Conservation (phyloP, 2,888 invertebrate genomes). For the Pammene fasciana region DNA sequence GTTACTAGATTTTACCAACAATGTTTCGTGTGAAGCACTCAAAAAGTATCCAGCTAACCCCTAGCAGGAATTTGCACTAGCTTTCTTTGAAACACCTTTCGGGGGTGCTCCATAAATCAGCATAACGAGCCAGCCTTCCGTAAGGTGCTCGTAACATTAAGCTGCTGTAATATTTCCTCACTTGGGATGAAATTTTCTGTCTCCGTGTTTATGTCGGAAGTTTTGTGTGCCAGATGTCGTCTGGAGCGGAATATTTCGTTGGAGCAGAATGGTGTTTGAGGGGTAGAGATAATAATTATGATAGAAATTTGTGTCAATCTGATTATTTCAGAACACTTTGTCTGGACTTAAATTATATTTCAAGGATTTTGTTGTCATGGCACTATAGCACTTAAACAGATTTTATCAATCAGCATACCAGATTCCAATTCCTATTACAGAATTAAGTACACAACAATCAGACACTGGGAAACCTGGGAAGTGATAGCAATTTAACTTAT, state of each 20-base stretch:
- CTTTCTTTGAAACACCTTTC: conserved; percentile 67
- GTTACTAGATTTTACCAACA: conserved; percentile 23
- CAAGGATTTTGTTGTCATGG: no score
- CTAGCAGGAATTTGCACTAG: conserved; percentile 66
- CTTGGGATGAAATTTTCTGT: conserved; percentile 80
- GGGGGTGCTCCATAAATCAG: conserved; percentile 77
- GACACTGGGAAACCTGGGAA: no score
- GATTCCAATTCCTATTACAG: no score
- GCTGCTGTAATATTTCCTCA: conserved; percentile 81
- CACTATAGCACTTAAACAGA: no score
- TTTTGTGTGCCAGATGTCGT: conserved; percentile 68
- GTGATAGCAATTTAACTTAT: no score
- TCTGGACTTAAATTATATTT: no score
- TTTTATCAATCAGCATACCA: no score
- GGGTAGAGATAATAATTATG: not conserved
- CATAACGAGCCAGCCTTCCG: conserved; percentile 78
- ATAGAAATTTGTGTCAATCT: no score
- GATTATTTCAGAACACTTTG: no score
- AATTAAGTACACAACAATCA: no score
- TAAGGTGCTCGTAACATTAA: conserved; percentile 78
- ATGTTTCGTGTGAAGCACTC: conserved; percentile 47
- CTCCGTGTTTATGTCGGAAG: conserved; percentile 74
- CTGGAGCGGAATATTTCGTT: conserved; percentile 60
- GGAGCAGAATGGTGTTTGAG: conserved; percentile 7
- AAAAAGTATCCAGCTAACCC: conserved; percentile 61